A percentile compares a stretch with the other conserved stretches of the same genome.
Conservation (phyloP, 2,113 vertebrate genomes). For the Microtus montanus region DNA sequence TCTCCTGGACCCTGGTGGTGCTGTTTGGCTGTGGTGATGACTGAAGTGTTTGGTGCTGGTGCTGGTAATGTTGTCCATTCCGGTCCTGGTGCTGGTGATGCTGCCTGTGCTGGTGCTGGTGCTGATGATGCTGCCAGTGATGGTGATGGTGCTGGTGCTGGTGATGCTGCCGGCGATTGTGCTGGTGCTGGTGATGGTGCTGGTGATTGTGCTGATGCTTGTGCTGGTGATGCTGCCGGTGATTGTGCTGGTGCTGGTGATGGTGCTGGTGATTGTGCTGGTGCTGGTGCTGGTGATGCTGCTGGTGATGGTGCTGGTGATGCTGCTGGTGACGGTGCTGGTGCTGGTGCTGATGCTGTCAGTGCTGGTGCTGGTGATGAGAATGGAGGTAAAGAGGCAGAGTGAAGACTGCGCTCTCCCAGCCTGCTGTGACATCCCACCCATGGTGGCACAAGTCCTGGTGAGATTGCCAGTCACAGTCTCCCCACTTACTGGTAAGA, state of each 20-base stretch:
- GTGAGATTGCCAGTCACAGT: neutral
- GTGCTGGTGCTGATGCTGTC: too few relatives aligned
- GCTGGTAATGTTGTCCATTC: rapidly evolving
- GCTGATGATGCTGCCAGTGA: rapidly evolving
- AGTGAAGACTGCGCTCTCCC: neutral
- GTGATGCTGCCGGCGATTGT: rapidly evolving
- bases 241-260: neutral
- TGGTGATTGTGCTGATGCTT: neutral
- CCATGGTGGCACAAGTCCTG: neutral
- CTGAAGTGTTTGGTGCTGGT: neutral
- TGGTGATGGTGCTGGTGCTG: neutral
- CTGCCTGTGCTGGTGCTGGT: rapidly evolving
- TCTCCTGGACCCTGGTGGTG: neutral
- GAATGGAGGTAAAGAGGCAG: neutral
- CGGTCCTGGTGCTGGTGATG: neutral
- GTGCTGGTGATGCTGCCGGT: neutral
- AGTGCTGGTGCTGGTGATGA: neutral
- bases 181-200: neutral
- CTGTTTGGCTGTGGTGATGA: neutral
- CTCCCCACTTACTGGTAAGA: neutral
- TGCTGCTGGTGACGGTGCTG: rapidly evolving
- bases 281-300: too few relatives aligned
- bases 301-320: too few relatives aligned
- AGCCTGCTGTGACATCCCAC: neutral
- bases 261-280: neutral